These are phyloP conservation scores for Beroe forskalii DNA, from an alignment of 37 sponge, comb jelly and placozoan species.

Conservation along the genomic window DNA sequence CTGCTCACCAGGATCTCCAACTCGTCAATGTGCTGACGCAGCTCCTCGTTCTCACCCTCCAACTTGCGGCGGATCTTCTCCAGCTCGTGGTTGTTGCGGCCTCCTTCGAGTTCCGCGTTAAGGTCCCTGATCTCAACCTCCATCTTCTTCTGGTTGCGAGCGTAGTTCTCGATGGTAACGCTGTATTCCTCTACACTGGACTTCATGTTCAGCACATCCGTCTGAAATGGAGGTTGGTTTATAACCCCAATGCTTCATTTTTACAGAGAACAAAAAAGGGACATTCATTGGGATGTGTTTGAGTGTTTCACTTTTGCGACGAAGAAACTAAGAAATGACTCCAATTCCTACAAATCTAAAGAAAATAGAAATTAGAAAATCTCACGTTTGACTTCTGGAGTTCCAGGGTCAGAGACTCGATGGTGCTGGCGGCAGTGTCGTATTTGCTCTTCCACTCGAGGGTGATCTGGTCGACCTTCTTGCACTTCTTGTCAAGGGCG, in stretches of 20 bases:
- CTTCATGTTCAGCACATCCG: slow-evolving; percentile 58
- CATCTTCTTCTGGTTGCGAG: slow-evolving; percentile 37
- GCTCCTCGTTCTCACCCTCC: slow-evolving; percentile 65
- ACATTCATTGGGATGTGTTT: too few relatives aligned
- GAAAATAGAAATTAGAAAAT: too few relatives aligned
- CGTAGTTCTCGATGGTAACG: slow-evolving; percentile 61
- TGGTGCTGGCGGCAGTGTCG: slow-evolving; percentile 44
- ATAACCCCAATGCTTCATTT: too few relatives aligned
- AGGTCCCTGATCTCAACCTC: slow-evolving; percentile 53
- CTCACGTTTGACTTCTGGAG: slow-evolving; percentile 65
- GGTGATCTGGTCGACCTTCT: slow-evolving; percentile 61
- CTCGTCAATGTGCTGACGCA: slow-evolving; percentile 56
- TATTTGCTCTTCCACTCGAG: slow-evolving; percentile 64
- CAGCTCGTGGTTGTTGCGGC: slow-evolving; percentile 54
- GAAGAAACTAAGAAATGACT: too few relatives aligned
- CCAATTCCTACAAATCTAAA: too few relatives aligned
- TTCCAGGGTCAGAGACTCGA: slow-evolving; percentile 49
- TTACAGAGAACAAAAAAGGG: too few relatives aligned
- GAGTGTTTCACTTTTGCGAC: too few relatives aligned
- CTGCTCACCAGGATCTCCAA: slow-evolving; percentile 46
- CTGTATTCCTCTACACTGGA: slow-evolving; percentile 34
- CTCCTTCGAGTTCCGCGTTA: slow-evolving; percentile 64
- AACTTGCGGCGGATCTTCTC: slow-evolving; percentile 65
- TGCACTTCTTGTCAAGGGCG: slow-evolving; percentile 65
- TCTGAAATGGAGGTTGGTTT: too few relatives aligned